Base-by-base conservation (phyloP, 2,797 vertebrate species). In the Psittacula derbiana region DNA sequence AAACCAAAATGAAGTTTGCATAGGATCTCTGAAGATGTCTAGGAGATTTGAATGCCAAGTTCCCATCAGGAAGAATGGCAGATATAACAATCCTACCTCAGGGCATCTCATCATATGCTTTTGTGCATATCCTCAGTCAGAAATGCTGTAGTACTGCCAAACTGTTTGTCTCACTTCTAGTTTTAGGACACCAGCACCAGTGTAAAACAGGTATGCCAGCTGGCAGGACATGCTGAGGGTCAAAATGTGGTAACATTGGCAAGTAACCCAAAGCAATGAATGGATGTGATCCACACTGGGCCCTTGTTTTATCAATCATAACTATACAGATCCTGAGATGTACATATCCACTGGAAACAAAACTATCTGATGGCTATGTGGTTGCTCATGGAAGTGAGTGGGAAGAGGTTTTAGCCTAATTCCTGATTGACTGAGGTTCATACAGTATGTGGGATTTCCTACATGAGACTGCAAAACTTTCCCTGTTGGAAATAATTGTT, bases 171-270 rank as follows among this genome's bases (percentile, higher is more conserved):
- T 69, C 52, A 12, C 73, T 85, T 82, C 36, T 61, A 93, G 81
- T 95, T 67, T 69, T 92, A 93, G 81, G 84, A 91, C 64, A 92
- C 71, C 91, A 79, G 52, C 81, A 72, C 91, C 83, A 85, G 60
- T 44, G 79, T 15, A 46, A 92, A 96, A 44, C 33, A 93, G 79
- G 80, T 91, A 62, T 91, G 89, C 86, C 93, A 95, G 81, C 85
- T 96, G 89, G 92, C 90, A 91, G 81, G 88, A 60, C 87, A 78
- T 20, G 21, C 73, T 61, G 71, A 69, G 71, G 69, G 38, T 50
- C 28, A 3, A 80, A 90, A 85, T 20, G 25, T 61, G 83, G 69
- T 76, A 94, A 83, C 62, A 36, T 36, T 94, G 86, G 60, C 78
- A 90, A 84, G 67, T 28, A 64, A n/a, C 93, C 69, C 69, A 57